Evolutionary conservation across 1,140 invertebrate species (phyloP).

Genomic region (Cepaea nemoralis): DNA sequence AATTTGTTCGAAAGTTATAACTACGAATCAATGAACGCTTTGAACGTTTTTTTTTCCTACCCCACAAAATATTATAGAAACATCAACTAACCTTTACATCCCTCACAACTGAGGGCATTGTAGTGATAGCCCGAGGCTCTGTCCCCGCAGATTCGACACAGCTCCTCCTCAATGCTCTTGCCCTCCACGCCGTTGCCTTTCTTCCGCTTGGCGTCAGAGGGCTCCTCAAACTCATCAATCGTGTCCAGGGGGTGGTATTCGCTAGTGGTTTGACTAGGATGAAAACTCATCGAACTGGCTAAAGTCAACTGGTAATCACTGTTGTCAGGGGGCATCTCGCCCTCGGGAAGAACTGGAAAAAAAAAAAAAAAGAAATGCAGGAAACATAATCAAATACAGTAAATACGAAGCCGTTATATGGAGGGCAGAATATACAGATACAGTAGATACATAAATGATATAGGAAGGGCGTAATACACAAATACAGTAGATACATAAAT

Average conservation of each 20-base stretch:
- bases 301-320: slow-evolving; percentile 29
- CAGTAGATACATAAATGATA: no score
- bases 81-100: slow-evolving; percentile 88
- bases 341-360: slow-evolving; percentile 46
- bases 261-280: background rate
- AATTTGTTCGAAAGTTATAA: no score
- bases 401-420: no score
- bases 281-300: slow-evolving; percentile 43
- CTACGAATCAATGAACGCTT: no score
- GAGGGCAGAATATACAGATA: no score
- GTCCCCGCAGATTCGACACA: slow-evolving; percentile 97
- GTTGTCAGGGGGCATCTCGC: slow-evolving; percentile 48
- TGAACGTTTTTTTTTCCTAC: no score
- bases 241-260: slow-evolving; percentile 32
- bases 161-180: slow-evolving; percentile 79
- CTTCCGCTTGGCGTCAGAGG: slow-evolving; percentile 55
- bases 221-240: slow-evolving; percentile 19
- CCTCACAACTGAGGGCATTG: slow-evolving; percentile 98
- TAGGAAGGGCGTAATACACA: no score
- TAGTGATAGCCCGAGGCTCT: slow-evolving; percentile 98
- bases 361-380: no score
- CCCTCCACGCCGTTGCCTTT: slow-evolving; percentile 65
- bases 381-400: no score
- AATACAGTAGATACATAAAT: no score
- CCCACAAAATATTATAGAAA: background rate